Evolutionary conservation across 2,797 vertebrate species (phyloP), one percentile per base, ranked within the genome.

Genomic region (Distichodus sexfasciatus): DNA sequence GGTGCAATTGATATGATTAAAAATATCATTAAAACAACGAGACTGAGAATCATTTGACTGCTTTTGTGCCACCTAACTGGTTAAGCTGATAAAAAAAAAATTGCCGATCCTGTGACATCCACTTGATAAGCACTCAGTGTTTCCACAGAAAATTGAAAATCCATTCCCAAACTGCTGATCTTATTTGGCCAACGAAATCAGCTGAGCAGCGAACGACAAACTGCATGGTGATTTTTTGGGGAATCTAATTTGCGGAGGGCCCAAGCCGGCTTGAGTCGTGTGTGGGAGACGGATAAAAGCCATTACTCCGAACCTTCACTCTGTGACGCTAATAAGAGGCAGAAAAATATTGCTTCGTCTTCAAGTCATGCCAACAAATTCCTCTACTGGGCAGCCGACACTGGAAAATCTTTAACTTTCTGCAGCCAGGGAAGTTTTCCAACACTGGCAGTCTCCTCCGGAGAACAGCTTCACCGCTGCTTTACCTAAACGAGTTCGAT

Each of bases 311-410:
- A 83, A 84, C 79, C 78, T 75, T 88, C 80, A 87, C 80, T 86
- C 79, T 64, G 79, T 82, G 85, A 88, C 84, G 84, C 88, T 89
- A 88, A 89, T 85, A 85, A 81, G 82, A 85, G 84, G 86, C 86
- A 87, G 86, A 86, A 83, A 87, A 28, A 28, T 29, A 85, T 81
- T 82, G 84, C 88, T 86, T 88, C 83, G 85, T 86, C 80, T 71
- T 81, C 54, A 77, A 78, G 84, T 88, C 82, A 88, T 89, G 87
- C 87, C 84, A 81, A 89, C 82, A 80, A 85, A 88, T 87, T 85
- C 79, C 79, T 85, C 84, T 77, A 85, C 86, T 87, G 79, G 81
- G 78, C 78, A 82, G 80, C 61, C 68, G 83, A 87, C 87, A 87
- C 83, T 85, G 83, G 84, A 80, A 87, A 82, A 86, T 83, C 84